A percentile compares a stretch with the other conserved stretches of the same genome.
These are phyloP conservation scores for Trichomalopsis sarcophagae DNA, from an alignment of 1,140 invertebrate genomes.

Conservation along the genomic window DNA sequence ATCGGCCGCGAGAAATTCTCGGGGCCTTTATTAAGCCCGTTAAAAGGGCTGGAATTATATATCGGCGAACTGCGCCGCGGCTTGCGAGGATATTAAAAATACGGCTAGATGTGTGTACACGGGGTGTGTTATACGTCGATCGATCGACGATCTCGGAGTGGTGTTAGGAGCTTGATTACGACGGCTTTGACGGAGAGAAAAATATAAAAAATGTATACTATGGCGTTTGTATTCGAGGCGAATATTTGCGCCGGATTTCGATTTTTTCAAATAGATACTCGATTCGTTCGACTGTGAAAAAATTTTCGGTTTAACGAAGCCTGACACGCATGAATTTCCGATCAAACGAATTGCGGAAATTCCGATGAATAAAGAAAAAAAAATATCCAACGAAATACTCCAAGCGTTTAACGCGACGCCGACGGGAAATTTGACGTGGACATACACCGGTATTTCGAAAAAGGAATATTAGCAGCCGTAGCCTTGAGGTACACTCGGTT, in stretches of 20 bases:
- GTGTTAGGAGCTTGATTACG: not conserved
- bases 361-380: not conserved
- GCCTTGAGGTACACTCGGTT: too few relatives aligned
- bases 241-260: too few relatives aligned
- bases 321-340: too few relatives aligned
- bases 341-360: not conserved
- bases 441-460: not conserved
- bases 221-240: too few relatives aligned
- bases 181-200: not conserved
- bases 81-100: conserved; percentile 22
- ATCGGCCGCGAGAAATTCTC: conserved; percentile 38
- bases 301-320: too few relatives aligned
- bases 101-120: not conserved
- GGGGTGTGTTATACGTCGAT: not conserved
- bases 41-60: conserved; percentile 30
- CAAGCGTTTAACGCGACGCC: too few relatives aligned
- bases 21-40: conserved; percentile 44
- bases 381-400: too few relatives aligned
- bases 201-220: too few relatives aligned
- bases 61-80: too few relatives aligned
- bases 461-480: not conserved
- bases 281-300: too few relatives aligned
- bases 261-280: too few relatives aligned
- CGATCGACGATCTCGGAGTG: not conserved
- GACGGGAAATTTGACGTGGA: not conserved